Percentiles rank a stretch among this genome's conserved stretches.
These are phyloP conservation scores for Xylophagus ater DNA, from an alignment of 2,888 invertebrate species.

Conservation along the genomic window DNA sequence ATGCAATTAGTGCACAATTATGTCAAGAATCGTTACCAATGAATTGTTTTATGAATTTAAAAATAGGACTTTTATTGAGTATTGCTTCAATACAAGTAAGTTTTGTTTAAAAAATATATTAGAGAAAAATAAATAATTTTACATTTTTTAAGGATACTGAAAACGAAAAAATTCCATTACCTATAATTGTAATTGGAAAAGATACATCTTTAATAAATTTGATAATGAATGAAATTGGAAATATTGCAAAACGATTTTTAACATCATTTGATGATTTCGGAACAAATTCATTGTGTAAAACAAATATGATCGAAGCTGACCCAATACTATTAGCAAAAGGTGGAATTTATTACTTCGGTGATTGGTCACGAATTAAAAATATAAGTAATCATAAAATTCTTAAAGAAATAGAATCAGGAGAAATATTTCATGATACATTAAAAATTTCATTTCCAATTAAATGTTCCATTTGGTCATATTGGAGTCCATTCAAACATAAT, in stretches of 20 bases:
- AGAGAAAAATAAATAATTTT: not conserved
- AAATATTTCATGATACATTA: slow-evolving; percentile 24
- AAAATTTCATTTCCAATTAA: slow-evolving; percentile 24
- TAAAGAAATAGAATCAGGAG: slow-evolving; percentile 25
- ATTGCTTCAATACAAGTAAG: slow-evolving; percentile 36
- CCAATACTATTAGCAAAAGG: slow-evolving; percentile 32
- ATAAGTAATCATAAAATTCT: slow-evolving; percentile 24
- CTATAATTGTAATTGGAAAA: slow-evolving; percentile 29
- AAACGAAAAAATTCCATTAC: slow-evolving; percentile 28
- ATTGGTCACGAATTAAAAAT: slow-evolving; percentile 31
- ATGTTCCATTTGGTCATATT: slow-evolving; percentile 36
- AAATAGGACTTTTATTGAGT: slow-evolving; percentile 38
- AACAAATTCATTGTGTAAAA: slow-evolving; percentile 15
- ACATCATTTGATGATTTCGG: slow-evolving; percentile 27
- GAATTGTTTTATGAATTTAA: slow-evolving; percentile 37
- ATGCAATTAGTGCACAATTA: slow-evolving; percentile 36
- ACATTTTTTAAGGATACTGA: too few relatives aligned
- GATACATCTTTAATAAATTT: slow-evolving; percentile 28
- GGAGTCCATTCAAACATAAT: slow-evolving; percentile 25
- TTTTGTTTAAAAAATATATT: not conserved
- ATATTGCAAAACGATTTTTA: slow-evolving; percentile 30
- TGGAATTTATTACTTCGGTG: slow-evolving; percentile 36
- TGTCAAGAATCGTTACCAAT: slow-evolving; percentile 34
- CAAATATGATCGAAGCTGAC: slow-evolving; percentile 32
- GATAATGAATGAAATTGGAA: slow-evolving; percentile 28